Evolutionary conservation across 2,797 vertebrate genomes (phyloP).

Genomic region (Tokudaia tokunoshimensis): DNA sequence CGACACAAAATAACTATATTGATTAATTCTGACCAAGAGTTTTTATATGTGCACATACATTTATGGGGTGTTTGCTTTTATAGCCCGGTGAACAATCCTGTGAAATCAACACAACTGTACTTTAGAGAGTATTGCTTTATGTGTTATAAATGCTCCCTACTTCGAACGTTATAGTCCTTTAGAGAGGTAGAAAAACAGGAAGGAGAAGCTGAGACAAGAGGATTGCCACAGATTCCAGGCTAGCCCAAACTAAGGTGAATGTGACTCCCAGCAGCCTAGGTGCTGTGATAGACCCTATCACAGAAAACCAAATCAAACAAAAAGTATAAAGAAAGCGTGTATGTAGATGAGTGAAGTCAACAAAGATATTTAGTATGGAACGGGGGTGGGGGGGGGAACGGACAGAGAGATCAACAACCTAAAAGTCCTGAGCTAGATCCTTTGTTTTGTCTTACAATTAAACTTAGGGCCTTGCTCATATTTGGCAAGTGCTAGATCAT

Average conservation of each 20-base stretch:
- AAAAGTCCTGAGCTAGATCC: not conserved
- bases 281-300: not conserved
- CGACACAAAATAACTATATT: not conserved
- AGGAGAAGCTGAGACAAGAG: not conserved
- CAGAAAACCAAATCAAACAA: not conserved
- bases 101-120: not conserved
- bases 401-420: not conserved
- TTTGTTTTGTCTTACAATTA: not conserved
- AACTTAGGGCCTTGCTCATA: not conserved
- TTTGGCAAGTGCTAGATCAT: not conserved
- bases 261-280: not conserved
- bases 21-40: not conserved
- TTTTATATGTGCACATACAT: not conserved
- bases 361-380: not conserved
- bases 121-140: not conserved
- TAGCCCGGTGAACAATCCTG: not conserved
- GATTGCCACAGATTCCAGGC: not conserved
- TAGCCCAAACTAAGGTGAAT: not conserved
- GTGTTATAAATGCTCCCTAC: not conserved
- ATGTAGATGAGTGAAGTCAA: not conserved
- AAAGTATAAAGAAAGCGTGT: no score
- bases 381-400: accelerated
- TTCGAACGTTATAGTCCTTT: not conserved
- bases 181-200: not conserved
- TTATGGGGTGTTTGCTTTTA: not conserved